Evolutionary conservation across 2,888 invertebrate species (phyloP).

Genomic region (Ormia ochracea): DNA sequence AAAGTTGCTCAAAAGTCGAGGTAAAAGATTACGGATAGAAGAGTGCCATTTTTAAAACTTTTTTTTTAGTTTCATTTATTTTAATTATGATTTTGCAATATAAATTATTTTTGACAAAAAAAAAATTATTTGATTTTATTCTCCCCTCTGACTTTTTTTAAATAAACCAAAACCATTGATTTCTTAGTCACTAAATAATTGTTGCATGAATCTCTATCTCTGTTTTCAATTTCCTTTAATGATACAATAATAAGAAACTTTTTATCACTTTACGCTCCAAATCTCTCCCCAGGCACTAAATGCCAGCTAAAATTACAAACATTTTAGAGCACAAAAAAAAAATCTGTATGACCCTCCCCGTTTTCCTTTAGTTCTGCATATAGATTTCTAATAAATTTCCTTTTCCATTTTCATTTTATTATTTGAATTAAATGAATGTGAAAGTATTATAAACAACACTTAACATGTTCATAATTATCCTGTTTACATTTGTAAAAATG

Average conservation of each 20-base stretch:
- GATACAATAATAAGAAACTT: conserved; percentile 2
- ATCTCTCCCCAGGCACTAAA: neutral
- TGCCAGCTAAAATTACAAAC: neutral
- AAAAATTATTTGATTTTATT: too few species aligned
- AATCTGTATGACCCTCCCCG: neutral
- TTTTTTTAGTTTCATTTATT: too few species aligned
- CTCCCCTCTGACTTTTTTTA: neutral
- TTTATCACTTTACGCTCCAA: neutral
- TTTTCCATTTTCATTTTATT: conserved; percentile 31
- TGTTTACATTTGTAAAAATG: conserved; percentile 63
- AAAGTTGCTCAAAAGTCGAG: too few species aligned
- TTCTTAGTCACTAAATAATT: neutral
- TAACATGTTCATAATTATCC: conserved; percentile 67
- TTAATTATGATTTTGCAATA: too few species aligned
- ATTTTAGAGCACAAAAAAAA: neutral
- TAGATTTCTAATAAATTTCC: conserved; percentile 11
- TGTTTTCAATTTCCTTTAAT: conserved; percentile 25
- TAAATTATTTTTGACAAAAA: too few species aligned
- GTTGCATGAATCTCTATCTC: neutral
- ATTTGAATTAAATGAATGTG: conserved; percentile 29
- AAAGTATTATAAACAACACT: conserved; percentile 41
- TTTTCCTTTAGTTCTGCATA: neutral
- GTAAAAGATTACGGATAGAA: too few species aligned
- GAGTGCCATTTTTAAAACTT: too few species aligned
- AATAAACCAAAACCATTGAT: neutral